These are phyloP conservation scores for Chelonia mydas DNA, from an alignment of 2,797 vertebrate genomes.

Conservation along the genomic window DNA sequence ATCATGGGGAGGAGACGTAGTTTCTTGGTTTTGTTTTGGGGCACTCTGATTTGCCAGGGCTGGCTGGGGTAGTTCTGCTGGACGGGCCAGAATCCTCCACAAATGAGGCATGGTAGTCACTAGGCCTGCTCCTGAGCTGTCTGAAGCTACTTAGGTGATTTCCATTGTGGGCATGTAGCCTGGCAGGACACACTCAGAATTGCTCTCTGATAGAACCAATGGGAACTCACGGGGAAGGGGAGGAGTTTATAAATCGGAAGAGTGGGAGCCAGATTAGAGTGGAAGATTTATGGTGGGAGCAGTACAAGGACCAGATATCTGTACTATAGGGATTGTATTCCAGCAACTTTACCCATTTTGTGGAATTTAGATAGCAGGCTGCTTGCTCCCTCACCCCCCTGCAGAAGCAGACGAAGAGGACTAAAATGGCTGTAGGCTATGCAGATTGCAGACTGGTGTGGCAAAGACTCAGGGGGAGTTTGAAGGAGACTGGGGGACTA, in stretches of 20 bases:
- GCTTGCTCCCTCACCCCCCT: too few relatives aligned
- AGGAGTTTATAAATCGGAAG: not conserved
- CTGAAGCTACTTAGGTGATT: not conserved
- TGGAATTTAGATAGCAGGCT: not conserved
- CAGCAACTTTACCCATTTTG: not conserved
- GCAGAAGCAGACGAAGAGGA: not conserved
- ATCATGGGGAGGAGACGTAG: not conserved
- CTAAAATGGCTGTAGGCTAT: not conserved
- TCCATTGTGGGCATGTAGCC: not conserved
- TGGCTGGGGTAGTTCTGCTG: not conserved
- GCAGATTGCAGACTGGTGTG: not conserved
- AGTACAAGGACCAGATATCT: not conserved
- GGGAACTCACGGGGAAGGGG: not conserved
- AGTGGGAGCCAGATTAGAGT: not conserved
- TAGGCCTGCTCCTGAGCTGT: not conserved
- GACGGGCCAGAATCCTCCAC: not conserved
- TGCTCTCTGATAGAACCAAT: not conserved
- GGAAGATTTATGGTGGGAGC: not conserved
- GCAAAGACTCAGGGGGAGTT: not conserved
- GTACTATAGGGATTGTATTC: not conserved
- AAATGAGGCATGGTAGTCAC: not conserved
- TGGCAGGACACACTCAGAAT: not conserved
- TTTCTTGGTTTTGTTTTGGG: not conserved
- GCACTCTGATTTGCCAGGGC: not conserved
- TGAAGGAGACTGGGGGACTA: not conserved